Base-by-base conservation (phyloP, 2,888 invertebrate genomes). In the Scelioninae gen. 2 region DNA sequence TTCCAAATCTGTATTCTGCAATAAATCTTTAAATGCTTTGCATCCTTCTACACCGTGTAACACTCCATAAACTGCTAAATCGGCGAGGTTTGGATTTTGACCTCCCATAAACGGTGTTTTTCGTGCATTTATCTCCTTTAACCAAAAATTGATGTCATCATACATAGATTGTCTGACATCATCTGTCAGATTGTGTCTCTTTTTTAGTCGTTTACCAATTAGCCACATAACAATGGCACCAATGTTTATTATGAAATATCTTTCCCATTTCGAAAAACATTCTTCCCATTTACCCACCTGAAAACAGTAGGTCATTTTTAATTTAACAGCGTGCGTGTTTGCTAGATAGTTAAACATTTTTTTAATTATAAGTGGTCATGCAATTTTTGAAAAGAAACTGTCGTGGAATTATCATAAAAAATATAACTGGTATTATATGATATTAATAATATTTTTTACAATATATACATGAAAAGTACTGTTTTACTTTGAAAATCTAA, bases 141-240 rank as follows among this genome's bases (percentile, higher is more conserved):
- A 88, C 95, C 97, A 98, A 41, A 89, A 88, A 80, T 94, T 91
- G 55, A 95, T 93, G 46, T 96, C 95, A 67, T 97, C 95, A 85
- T 96, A 97, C 10, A 99, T 89, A 0, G 97, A 96, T 74, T 91
- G 87, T 1, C 98, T 90, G 0, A 96, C 97, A 83, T 99, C 95
- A 15, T 94, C 93, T 75, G 94, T 92, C 22, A 99, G 89, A 67
- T 92, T 88, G 83, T 98, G 92, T 74, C 91, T 93, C 80, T 92
- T 92, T 84, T 97, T 96, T 9, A 99, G 88, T 73, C 93, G 88
- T 85, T 96, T 97, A 0, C 95, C 92, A 77, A 99, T 93, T 25
- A 95, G 82, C 90, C 92, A 98, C 98, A 99, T 99, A 0, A 95
- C 97, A 3, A 91, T 88, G 0, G 98, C 96, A 2, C 98, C 98